phyloP scores from a whole-genome alignment of 1,140 invertebrate species.

The Planococcus citri region DNA sequence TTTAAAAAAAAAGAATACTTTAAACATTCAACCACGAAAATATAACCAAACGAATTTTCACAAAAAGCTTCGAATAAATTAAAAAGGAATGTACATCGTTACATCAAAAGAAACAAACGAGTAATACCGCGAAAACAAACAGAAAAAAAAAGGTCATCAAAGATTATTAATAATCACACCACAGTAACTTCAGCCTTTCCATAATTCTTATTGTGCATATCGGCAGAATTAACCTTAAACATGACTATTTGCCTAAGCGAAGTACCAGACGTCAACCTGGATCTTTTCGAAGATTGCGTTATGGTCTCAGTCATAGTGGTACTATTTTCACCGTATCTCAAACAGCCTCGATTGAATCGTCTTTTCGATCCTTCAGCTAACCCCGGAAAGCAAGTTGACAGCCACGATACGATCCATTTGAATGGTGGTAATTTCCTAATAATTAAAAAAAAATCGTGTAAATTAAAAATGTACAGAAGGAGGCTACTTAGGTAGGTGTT shows the following conservation, averaged over 20 bases:
- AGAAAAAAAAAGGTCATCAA: too few species aligned
- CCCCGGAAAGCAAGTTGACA: slow-evolving; percentile 1
- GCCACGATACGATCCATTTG: slow-evolving; percentile 9
- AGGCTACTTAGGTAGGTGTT: too few species aligned
- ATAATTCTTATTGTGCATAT: slow-evolving; percentile 1
- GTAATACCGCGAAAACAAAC: too few species aligned
- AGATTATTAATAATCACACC: not conserved
- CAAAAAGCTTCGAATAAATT: too few species aligned
- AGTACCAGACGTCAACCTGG: not conserved
- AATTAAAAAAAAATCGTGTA: not conserved
- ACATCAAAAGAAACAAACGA: too few species aligned
- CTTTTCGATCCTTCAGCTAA: slow-evolving; percentile 3
- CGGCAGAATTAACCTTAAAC: slow-evolving; percentile 3
- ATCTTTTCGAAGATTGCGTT: slow-evolving; percentile 1
- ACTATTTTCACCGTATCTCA: slow-evolving; percentile 2
- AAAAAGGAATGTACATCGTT: too few species aligned
- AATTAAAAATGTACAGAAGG: too few species aligned
- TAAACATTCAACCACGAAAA: too few species aligned
- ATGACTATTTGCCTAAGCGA: slow-evolving; percentile 16
- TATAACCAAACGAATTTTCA: too few species aligned
- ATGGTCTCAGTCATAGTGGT: slow-evolving; percentile 5
- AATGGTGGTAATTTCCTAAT: slow-evolving; percentile 15
- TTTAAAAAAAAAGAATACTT: too few species aligned
- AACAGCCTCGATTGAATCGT: slow-evolving; percentile 9
- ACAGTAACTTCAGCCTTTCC: not conserved